phyloP scores from a whole-genome alignment of 2,888 invertebrate genomes.

The Silvanus unidentatus region DNA sequence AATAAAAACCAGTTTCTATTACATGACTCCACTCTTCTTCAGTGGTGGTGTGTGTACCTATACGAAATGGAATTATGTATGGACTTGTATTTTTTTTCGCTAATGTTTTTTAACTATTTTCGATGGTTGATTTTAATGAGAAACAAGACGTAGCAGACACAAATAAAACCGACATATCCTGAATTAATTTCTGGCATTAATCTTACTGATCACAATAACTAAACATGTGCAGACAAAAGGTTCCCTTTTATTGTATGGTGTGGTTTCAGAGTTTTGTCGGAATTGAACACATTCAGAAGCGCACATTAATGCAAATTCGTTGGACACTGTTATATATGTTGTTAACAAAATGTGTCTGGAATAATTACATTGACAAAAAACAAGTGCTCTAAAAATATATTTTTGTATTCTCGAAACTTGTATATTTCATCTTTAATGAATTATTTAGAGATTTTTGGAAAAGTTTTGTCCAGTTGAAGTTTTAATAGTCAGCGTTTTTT shows the following conservation, averaged over 20 bases:
- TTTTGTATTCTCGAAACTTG: no score
- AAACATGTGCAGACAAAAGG: slow-evolving; percentile 23
- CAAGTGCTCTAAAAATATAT: no score
- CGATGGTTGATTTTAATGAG: slow-evolving; percentile 12
- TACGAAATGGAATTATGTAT: no score
- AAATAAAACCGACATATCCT: slow-evolving; percentile 25
- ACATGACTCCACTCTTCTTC: background rate
- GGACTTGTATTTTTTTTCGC: background rate
- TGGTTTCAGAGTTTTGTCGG: slow-evolving; percentile 15
- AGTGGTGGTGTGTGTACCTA: no score
- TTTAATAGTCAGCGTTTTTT: no score
- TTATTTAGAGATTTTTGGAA: no score
- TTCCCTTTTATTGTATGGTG: background rate
- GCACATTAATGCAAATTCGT: slow-evolving; percentile 28
- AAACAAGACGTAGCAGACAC: slow-evolving; percentile 14
- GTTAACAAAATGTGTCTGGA: no score
- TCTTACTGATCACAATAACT: slow-evolving; percentile 25
- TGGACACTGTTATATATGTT: slow-evolving; percentile 12
- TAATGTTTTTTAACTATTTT: background rate
- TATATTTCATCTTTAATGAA: no score
- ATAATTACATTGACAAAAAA: no score
- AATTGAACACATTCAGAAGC: slow-evolving; percentile 24
- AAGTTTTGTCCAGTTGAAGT: no score
- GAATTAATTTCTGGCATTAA: slow-evolving; percentile 30
- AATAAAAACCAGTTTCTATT: background rate